Conservation (phyloP, 2,797 vertebrate genomes). For the Clarias fuscus region DNA sequence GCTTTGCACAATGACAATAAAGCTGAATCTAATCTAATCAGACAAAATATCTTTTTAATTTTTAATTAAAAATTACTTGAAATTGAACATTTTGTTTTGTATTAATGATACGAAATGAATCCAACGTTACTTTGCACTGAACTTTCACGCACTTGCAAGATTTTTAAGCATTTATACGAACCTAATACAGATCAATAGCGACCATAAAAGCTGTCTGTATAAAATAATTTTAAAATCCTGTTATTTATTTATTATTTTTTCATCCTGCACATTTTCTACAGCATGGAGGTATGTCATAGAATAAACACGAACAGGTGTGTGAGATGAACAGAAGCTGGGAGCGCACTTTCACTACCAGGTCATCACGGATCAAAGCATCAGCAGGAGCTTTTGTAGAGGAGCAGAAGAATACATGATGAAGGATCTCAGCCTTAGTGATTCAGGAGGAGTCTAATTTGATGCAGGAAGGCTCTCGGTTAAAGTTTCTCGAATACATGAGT, state of each 20-base stretch:
- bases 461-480: neutral
- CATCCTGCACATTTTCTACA: neutral
- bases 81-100: neutral
- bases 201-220: neutral
- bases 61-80: neutral
- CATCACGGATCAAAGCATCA: neutral
- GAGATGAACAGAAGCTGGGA: neutral
- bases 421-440: neutral
- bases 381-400: neutral
- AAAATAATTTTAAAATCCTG: no score
- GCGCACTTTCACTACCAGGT: neutral
- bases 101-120: neutral
- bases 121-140: neutral
- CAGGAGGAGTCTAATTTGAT: neutral
- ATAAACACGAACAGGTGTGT: neutral
- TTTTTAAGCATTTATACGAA: neutral
- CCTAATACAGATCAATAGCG: neutral
- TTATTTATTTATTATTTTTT: no score
- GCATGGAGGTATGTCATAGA: neutral
- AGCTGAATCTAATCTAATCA: neutral
- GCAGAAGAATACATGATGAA: slow-evolving; percentile 15
- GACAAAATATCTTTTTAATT: neutral
- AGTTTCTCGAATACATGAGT: neutral
- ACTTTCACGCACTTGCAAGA: neutral
- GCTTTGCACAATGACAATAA: no score